These are phyloP conservation scores for Druon quercuslanigerum DNA, from an alignment of 1,140 invertebrate genomes.

Conservation along the genomic window DNA sequence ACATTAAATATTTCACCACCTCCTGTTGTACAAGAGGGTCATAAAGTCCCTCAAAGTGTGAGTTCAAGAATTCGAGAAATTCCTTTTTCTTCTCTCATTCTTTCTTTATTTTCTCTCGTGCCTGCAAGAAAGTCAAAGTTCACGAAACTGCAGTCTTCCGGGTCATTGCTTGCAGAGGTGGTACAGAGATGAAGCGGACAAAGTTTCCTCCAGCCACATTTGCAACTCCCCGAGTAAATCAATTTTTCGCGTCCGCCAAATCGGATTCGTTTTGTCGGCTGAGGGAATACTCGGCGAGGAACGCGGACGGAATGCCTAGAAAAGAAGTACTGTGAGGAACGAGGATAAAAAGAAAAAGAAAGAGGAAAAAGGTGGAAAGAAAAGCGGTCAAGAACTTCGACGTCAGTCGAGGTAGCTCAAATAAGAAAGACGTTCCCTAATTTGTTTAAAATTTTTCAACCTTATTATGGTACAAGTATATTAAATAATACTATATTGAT, in stretches of 20 bases:
- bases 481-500: too few relatives aligned
- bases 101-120: background rate
- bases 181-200: conserved; percentile 23
- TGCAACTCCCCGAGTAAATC: conserved; percentile 57
- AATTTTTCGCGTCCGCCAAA: conserved; percentile 55
- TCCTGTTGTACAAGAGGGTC: background rate
- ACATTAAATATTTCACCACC: conserved; percentile 25
- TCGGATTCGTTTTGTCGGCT: conserved; percentile 49
- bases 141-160: conserved; percentile 48
- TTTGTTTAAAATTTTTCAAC: too few relatives aligned
- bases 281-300: conserved; percentile 41
- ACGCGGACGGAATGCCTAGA: conserved; percentile 27
- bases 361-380: conserved; percentile 32
- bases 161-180: conserved; percentile 39
- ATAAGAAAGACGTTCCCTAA: too few relatives aligned
- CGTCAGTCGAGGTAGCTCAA: too few relatives aligned
- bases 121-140: conserved; percentile 38
- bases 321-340: conserved; percentile 1
- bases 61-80: background rate
- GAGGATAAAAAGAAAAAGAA: conserved; percentile 31
- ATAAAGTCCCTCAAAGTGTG: background rate
- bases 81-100: background rate
- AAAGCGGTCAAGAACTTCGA: background rate
- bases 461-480: too few relatives aligned
- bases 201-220: conserved; percentile 42